These are phyloP conservation scores for Hestina assimilis DNA, from an alignment of 1,140 invertebrate species.

Conservation along the genomic window DNA sequence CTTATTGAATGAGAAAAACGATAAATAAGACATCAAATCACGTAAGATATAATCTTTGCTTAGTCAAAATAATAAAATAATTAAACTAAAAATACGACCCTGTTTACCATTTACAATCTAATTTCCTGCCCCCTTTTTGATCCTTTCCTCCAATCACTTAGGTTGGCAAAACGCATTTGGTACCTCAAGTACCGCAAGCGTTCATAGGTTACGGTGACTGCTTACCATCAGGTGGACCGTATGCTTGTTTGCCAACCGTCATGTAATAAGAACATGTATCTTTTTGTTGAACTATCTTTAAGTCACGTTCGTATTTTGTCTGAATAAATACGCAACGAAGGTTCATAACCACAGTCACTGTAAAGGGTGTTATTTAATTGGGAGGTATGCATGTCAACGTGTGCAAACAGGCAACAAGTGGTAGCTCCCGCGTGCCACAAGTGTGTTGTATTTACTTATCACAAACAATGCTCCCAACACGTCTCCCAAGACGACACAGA, in stretches of 20 bases:
- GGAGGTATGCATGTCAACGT: slow-evolving; percentile 66
- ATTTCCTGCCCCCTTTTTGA: too few relatives aligned
- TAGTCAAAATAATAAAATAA: too few relatives aligned
- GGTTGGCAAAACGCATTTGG: too few relatives aligned
- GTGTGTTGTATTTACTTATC: slow-evolving; percentile 59
- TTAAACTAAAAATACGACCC: too few relatives aligned
- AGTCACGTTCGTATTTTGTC: neutral
- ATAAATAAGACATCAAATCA: too few relatives aligned
- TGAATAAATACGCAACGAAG: neutral
- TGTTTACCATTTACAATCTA: too few relatives aligned
- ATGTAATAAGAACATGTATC: neutral
- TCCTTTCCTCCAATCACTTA: too few relatives aligned
- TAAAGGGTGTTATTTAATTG: slow-evolving; percentile 46
- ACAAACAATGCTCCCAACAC: slow-evolving; percentile 62
- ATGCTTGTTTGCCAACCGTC: neutral
- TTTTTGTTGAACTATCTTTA: neutral
- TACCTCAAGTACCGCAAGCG: too few relatives aligned
- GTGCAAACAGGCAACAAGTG: slow-evolving; percentile 51
- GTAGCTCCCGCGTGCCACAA: slow-evolving; percentile 52
- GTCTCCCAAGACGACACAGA: slow-evolving; percentile 45
- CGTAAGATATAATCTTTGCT: too few relatives aligned
- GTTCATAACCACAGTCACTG: neutral
- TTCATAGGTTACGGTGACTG: too few relatives aligned
- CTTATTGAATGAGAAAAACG: too few relatives aligned
- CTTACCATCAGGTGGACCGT: too few relatives aligned